Conservation (phyloP, 2,797 vertebrate species). For the Dipus sagitta region DNA sequence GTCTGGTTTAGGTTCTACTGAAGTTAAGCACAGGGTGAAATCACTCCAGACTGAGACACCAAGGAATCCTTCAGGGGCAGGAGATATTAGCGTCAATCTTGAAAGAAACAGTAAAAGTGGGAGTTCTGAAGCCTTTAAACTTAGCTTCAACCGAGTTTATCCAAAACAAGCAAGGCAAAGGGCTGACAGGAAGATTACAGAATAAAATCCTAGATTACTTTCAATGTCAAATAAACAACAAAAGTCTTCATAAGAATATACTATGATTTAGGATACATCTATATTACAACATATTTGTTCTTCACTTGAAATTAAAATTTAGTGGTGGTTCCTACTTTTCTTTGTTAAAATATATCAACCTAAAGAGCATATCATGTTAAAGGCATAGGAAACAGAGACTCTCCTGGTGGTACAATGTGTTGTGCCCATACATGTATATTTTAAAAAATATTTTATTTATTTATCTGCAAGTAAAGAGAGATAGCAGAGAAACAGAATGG, state of each 20-base stretch:
- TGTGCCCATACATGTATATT: no score
- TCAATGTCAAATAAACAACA: not conserved
- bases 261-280: not conserved
- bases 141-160: not conserved
- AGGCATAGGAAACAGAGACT: no score
- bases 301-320: conserved; percentile 41
- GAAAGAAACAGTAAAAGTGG: not conserved
- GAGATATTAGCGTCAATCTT: not conserved
- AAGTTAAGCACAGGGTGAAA: not conserved
- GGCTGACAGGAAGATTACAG: not conserved
- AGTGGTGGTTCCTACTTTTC: not conserved
- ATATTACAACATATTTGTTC: not conserved
- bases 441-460: no score
- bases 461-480: no score
- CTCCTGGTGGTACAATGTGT: no score
- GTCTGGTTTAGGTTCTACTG: not conserved
- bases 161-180: not conserved
- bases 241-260: not conserved
- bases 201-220: conserved; percentile 5
- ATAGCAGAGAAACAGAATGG: no score
- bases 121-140: not conserved
- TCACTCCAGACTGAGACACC: not conserved
- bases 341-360: no score
- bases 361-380: no score
- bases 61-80: not conserved